These are phyloP conservation scores for Capitella teleta DNA, from an alignment of 1,140 invertebrate genomes.

Conservation along the genomic window DNA sequence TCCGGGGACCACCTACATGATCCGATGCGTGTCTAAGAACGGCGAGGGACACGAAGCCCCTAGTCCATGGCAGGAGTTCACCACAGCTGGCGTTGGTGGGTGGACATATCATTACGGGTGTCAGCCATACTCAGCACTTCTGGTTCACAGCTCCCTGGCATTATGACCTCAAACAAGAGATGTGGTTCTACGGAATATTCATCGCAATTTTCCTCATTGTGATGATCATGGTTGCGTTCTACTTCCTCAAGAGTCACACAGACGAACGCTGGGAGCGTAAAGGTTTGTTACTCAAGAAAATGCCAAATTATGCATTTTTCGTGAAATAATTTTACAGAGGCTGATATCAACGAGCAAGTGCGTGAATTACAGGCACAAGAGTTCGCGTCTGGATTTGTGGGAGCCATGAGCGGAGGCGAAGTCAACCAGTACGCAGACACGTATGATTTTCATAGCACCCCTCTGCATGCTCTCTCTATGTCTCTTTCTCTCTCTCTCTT, in stretches of 20 bases:
- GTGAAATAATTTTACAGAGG: slow-evolving; percentile 5
- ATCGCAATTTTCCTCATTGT: slow-evolving; percentile 12
- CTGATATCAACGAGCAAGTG: slow-evolving; percentile 11
- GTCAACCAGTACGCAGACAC: slow-evolving; percentile 11
- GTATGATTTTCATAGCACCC: no score
- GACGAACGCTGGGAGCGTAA: slow-evolving; percentile 9
- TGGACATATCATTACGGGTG: not conserved
- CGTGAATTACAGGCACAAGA: slow-evolving; percentile 11
- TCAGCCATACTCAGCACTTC: not conserved
- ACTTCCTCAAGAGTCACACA: slow-evolving; percentile 7
- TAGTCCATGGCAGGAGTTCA: slow-evolving; percentile 11
- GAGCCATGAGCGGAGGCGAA: slow-evolving; percentile 6
- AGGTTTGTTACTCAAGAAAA: slow-evolving; percentile 5
- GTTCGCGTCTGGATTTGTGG: slow-evolving; percentile 8
- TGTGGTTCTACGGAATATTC: slow-evolving; percentile 14
- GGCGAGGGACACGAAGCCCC: slow-evolving; percentile 52
- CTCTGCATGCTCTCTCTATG: not conserved
- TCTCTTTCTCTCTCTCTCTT: not conserved
- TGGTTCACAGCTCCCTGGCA: slow-evolving; percentile 4
- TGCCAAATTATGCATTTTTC: not conserved
- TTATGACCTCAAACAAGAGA: slow-evolving; percentile 3
- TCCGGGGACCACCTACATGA: slow-evolving; percentile 72
- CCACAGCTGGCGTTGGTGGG: slow-evolving; percentile 17
- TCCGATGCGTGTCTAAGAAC: slow-evolving; percentile 83
- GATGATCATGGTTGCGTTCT: slow-evolving; percentile 2